Evolutionary conservation across 2,888 invertebrate species (phyloP).

Genomic region (Epiblema foenella): DNA sequence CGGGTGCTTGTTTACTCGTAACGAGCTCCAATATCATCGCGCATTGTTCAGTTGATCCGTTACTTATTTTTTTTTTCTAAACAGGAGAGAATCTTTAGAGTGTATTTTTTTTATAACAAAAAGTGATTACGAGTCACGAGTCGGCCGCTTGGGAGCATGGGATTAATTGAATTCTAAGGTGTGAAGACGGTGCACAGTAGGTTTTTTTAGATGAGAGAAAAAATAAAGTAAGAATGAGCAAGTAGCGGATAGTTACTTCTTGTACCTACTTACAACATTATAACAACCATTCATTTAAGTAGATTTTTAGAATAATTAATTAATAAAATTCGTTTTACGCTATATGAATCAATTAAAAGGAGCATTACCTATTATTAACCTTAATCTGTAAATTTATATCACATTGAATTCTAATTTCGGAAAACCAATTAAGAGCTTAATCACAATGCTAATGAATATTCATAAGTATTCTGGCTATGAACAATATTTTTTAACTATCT

Average conservation of each 20-base stretch:
- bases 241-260: constrained; percentile 7
- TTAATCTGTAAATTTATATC: constrained; percentile 14
- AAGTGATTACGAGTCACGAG: constrained; percentile 81
- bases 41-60: constrained; percentile 68
- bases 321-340: background rate
- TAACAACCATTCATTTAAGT: background rate
- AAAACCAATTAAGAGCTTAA: constrained; percentile 28
- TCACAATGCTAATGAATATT: constrained; percentile 21
- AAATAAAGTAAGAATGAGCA: constrained; percentile 43
- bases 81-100: constrained; percentile 55
- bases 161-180: constrained; percentile 84
- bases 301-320: background rate
- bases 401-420: constrained; percentile 12
- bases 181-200: constrained; percentile 67
- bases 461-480: constrained; percentile 11
- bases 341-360: background rate
- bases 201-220: constrained; percentile 57
- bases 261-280: constrained; percentile 1
- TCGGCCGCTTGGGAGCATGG: constrained; percentile 69
- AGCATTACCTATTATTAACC: background rate
- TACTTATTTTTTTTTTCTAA: constrained; percentile 58
- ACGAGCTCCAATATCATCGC: constrained; percentile 63
- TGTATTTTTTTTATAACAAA: constrained; percentile 64
- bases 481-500: background rate
- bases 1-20: constrained; percentile 46